Evolutionary conservation across 2,888 invertebrate species (phyloP).

Genomic region (Cephalotes varians): DNA sequence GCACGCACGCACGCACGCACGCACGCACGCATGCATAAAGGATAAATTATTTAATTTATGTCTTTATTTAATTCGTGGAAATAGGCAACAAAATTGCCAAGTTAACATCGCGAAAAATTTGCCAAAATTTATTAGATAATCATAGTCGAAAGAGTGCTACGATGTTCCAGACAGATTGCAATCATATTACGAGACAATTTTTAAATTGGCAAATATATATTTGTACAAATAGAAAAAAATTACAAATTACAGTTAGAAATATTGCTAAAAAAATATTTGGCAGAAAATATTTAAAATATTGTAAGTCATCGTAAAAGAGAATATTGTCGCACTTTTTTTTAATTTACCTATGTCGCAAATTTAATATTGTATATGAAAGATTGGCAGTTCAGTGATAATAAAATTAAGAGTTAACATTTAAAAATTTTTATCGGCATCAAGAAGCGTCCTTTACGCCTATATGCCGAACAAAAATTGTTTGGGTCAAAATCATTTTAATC

Average conservation of each 20-base stretch:
- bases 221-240: neutral
- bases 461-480: neutral
- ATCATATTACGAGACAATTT: neutral
- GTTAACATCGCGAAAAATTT: slow-evolving; percentile 40
- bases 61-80: slow-evolving; percentile 33
- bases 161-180: neutral
- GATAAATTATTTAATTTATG: neutral
- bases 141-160: slow-evolving; percentile 52
- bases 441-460: neutral
- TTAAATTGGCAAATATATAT: neutral
- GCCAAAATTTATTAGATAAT: slow-evolving; percentile 49
- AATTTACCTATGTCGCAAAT: neutral
- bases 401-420: slow-evolving; percentile 1
- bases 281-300: slow-evolving; percentile 3
- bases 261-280: neutral
- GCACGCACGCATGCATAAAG: no score
- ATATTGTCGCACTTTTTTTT: neutral
- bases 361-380: neutral
- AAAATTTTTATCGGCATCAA: neutral
- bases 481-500: neutral
- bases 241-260: neutral
- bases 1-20: no score
- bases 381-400: neutral
- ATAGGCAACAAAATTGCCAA: slow-evolving; percentile 7
- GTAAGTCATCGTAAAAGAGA: neutral